Evolutionary conservation across 2,797 vertebrate genomes (phyloP), one percentile per base, ranked within the genome.

Genomic region (Naso thynnoides): DNA sequence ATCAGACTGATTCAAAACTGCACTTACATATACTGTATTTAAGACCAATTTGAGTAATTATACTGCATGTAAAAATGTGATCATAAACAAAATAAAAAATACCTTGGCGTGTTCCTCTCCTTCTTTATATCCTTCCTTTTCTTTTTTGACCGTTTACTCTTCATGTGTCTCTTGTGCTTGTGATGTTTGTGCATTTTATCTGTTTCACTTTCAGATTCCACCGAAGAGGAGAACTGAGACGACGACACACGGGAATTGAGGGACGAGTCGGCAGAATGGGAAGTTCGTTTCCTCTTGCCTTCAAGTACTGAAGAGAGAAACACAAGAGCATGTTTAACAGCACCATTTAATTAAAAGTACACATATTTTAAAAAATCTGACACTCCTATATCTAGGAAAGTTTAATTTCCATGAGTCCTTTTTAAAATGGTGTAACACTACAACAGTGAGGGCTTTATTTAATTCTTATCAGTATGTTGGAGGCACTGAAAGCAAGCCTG

Each of bases 251-350:
- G 93, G 70, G 95, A 97, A 70, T 93, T 94, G 55, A 89, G 87
- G 0, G 95, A 96, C 45, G 91, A 95, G 86, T 97, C 94, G 1
- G 96, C 87, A 56, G 93, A 96, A 54, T 90, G 87, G 31, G 94
- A 91, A 11, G 89, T 84, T 24, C 95, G 93, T 84, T 94, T 97
- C 89, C 92, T 96, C 85, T 96, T 96, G 81, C 95, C 95, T 90
- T 96, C 94, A 75, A 97, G 91, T 16, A 96, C 95, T 96, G 60
- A 21, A 83, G 71, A 26, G 78, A 82, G 90, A 92, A 84, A 70
- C 10, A 79, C 1, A 29, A 74, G 13, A 59, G 18, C 8, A 42
- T 6, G 24, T 7, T n/a, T n/a, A n/a, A n/a, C n/a, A n/a, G n/a
- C n/a, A 53, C 29, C 9, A 73, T 58, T 58, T 59, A 10, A 64